phyloP scores from a whole-genome alignment of 2,797 vertebrate genomes.

The Arremon aurantiirostris region DNA sequence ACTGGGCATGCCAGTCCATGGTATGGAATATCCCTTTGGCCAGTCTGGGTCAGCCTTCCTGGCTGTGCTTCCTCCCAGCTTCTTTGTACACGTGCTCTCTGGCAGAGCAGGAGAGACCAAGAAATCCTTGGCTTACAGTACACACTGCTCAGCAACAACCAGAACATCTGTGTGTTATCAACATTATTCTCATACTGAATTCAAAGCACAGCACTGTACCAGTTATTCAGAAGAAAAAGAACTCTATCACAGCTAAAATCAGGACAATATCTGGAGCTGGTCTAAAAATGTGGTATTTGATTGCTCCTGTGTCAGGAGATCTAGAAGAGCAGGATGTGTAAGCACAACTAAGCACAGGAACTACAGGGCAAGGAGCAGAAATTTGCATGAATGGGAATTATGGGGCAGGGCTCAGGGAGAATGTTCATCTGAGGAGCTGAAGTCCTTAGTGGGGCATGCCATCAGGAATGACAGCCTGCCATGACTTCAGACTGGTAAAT shows the following conservation, averaged over 20 bases:
- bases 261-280: neutral
- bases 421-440: neutral
- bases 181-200: neutral
- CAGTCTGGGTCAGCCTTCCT: neutral
- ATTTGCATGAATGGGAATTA: neutral
- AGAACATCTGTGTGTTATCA: neutral
- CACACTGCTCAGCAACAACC: neutral
- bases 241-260: neutral
- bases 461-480: neutral
- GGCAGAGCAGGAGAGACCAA: neutral
- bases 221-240: neutral
- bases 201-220: neutral
- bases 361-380: neutral
- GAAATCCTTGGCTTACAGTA: neutral
- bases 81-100: neutral
- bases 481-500: neutral
- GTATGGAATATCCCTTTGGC: neutral
- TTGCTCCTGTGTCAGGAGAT: neutral
- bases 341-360: neutral
- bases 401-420: neutral
- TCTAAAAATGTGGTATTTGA: neutral
- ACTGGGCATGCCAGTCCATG: neutral
- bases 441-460: neutral
- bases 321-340: neutral
- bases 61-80: neutral